Percentiles rank a stretch among this genome's conserved stretches.
phyloP scores from a whole-genome alignment of 92 coral and sea anemone genomes.

The Bergia sp. region DNA sequence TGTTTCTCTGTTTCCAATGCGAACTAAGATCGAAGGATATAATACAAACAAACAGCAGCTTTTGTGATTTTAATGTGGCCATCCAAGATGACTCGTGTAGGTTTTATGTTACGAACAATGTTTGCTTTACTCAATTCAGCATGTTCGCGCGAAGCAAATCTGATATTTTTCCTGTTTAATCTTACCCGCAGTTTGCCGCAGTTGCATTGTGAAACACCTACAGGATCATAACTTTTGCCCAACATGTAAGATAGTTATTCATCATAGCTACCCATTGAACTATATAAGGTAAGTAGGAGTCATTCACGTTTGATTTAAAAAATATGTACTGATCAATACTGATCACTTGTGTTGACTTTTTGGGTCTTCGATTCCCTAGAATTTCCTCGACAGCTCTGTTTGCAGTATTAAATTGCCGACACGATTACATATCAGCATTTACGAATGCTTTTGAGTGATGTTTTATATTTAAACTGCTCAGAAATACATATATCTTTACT shows the following conservation, averaged over 20 bases:
- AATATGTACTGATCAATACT: conserved; percentile 8
- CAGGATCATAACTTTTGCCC: conserved; percentile 90
- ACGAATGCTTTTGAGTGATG: neutral
- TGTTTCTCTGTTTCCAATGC: neutral
- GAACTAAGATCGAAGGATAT: neutral
- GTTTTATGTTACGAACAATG: conserved; percentile 33
- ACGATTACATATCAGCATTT: neutral
- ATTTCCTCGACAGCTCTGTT: conserved; percentile 1
- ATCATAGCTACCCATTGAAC: conserved; percentile 97
- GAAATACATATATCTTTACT: neutral
- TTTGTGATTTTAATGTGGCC: neutral
- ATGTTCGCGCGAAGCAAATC: neutral
- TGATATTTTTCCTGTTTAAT: neutral
- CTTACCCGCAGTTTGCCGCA: conserved; percentile 82
- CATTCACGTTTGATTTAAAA: neutral
- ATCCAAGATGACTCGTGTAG: conserved; percentile 8
- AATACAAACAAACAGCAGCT: conserved; percentile 38
- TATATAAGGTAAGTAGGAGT: conserved; percentile 78
- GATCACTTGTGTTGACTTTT: conserved; percentile 17
- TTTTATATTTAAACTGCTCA: neutral
- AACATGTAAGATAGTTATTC: conserved; percentile 84
- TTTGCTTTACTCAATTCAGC: neutral
- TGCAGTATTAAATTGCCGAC: conserved; percentile 14
- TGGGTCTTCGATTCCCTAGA: conserved; percentile 11
- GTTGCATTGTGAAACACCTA: conserved; percentile 90